Conservation (phyloP, 2,888 invertebrate genomes). For the Cyaniris semiargus region DNA sequence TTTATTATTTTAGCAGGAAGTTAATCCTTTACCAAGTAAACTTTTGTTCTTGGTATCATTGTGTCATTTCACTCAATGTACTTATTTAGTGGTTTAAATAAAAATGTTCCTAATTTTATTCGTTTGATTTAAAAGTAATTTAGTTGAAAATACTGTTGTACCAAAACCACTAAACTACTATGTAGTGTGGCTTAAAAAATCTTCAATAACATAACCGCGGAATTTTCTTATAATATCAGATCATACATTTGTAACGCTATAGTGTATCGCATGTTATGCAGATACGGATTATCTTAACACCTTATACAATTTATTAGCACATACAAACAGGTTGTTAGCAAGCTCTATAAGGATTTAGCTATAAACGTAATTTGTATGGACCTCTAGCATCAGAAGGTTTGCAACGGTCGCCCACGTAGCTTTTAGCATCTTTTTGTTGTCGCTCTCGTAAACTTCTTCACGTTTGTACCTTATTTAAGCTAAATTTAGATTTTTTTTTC, state of each 20-base stretch:
- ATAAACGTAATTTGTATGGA: constrained; percentile 74
- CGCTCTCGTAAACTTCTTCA: constrained; percentile 15
- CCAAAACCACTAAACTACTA: not conserved
- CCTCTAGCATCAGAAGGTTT: constrained; percentile 46
- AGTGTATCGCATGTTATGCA: constrained; percentile 46
- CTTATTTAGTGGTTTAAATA: not conserved
- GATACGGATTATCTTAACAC: constrained; percentile 72
- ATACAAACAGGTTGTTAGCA: constrained; percentile 70
- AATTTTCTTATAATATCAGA: not conserved
- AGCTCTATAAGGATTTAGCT: constrained; percentile 63
- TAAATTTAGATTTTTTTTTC: not conserved
- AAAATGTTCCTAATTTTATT: not conserved
- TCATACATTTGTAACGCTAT: constrained; percentile 18
- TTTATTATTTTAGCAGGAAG: not conserved
- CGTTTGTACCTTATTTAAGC: constrained; percentile 2
- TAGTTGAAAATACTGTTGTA: no score
- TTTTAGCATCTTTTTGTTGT: constrained; percentile 39
- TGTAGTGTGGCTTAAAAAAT: not conserved
- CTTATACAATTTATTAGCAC: constrained; percentile 68
- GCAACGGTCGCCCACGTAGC: constrained; percentile 41
- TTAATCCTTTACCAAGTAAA: not conserved
- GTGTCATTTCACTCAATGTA: not conserved
- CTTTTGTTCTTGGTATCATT: not conserved
- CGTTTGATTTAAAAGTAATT: no score
- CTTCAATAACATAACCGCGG: not conserved